Evolutionary conservation across 1,140 invertebrate species (phyloP), one percentile per base, ranked within the genome.

Genomic region (Venturia canescens): DNA sequence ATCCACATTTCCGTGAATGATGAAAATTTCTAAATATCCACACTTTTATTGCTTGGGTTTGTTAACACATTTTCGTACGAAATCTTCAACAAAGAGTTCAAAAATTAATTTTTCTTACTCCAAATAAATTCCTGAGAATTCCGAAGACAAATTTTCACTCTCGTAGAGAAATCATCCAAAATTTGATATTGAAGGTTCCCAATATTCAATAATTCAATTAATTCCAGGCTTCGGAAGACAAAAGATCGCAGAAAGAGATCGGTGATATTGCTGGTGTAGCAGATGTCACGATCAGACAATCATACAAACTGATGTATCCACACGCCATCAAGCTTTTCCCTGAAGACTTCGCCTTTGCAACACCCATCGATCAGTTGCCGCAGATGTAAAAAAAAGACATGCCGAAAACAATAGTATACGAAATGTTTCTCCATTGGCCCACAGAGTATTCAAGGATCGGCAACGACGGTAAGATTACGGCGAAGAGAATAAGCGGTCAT

Each of bases 231-330:
- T 99, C 98, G 0, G 97, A 97, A 85, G 96, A 98, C 83, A 99
- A 99, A 91, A 95, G 96, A 84, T 97, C 97, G 70, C 98, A 98
- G 89, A 99, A 99, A 91, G 99, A 99, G 91, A 99, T 99, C 87
- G 98, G 98, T 4, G 98, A 99, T 86, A 98, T 99, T 83, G 98
- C 99, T 71, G 98, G 99, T 81, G 99, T 99, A 2, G 99, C 99
- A 3, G 99, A 99, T 89, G 98, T 99, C 0, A 99, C 99, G 4
- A 99, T 99, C 79, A 93, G 98, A 78, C 98, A 99, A 89, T 98
- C 98, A 0, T 99, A 99, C 90, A 99, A 99, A 89, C 92, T 99
- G 1, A 99, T 99, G 98, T 98, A 98, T 89, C 98, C 98, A 1
- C 96, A 96, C 87, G 98, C 98, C 6, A 94, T 93, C 9, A 96